A percentile compares a stretch with the other conserved stretches of the same genome.
Conservation (phyloP, 2,888 invertebrate species). For the Sturmia bella region DNA sequence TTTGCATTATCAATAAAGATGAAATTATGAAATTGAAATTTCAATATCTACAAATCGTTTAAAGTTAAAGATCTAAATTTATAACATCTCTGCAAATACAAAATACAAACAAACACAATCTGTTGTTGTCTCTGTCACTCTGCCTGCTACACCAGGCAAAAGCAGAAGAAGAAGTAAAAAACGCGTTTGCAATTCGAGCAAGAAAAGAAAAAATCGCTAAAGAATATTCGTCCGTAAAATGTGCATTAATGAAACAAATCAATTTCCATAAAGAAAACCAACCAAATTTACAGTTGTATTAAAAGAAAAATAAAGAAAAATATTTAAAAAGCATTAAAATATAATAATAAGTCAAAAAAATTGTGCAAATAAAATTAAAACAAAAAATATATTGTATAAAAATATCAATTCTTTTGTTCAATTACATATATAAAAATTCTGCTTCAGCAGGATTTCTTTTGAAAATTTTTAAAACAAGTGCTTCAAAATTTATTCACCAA, state of each 20-base stretch:
- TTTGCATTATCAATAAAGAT: constrained; percentile 69
- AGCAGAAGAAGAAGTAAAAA: not conserved
- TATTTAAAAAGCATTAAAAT: not conserved
- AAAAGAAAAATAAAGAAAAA: constrained; percentile 6
- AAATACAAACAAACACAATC: not conserved
- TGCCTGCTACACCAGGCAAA: not conserved
- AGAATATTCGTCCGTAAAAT: constrained; percentile 60
- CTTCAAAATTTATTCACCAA: constrained; percentile 83
- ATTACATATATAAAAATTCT: constrained; percentile 69
- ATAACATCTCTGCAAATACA: not conserved
- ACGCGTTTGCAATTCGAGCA: constrained; percentile 15
- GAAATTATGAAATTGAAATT: constrained; percentile 63
- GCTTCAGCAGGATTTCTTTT: constrained; percentile 76
- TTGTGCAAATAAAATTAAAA: constrained; percentile 1
- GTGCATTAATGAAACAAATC: constrained; percentile 57
- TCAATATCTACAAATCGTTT: constrained; percentile 30
- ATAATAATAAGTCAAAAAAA: not conserved
- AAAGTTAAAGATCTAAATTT: constrained; percentile 25
- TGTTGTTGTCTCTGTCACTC: not conserved
- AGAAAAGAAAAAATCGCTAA: not conserved
- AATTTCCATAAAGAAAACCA: constrained; percentile 8
- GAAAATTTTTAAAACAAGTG: constrained; percentile 77
- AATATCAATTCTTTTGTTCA: not conserved
- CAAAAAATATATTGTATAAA: not conserved
- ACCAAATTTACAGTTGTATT: constrained; percentile 25